Evolutionary conservation across 2,797 vertebrate genomes (phyloP).

Genomic region (Siniperca scherzeri): DNA sequence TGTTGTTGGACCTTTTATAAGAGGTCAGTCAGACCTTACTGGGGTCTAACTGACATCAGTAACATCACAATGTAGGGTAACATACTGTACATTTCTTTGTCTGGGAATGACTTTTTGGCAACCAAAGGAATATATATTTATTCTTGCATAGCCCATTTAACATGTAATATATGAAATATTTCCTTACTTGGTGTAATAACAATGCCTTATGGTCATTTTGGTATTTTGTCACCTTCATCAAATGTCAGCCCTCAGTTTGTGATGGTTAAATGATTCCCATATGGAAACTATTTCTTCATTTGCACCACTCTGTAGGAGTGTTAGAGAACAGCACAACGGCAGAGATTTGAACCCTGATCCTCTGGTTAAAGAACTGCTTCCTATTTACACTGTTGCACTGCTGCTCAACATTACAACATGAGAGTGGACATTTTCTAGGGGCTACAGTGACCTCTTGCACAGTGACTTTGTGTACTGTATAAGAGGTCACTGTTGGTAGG

Average conservation of each 20-base stretch:
- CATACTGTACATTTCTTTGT: neutral
- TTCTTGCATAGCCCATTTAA: neutral
- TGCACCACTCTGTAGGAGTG: neutral
- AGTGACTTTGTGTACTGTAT: neutral
- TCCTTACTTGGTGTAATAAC: neutral
- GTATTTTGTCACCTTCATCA: neutral
- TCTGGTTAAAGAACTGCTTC: neutral
- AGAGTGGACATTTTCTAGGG: neutral
- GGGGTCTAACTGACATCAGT: neutral
- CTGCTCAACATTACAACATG: neutral
- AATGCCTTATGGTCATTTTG: neutral
- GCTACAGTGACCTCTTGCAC: neutral
- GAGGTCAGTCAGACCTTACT: neutral
- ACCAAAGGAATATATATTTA: neutral
- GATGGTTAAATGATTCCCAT: neutral
- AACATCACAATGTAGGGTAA: neutral
- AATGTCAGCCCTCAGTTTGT: neutral
- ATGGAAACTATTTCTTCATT: neutral
- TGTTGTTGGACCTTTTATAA: neutral
- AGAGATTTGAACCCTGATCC: neutral
- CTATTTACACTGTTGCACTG: neutral
- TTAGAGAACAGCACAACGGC: neutral
- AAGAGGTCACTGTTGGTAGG: neutral
- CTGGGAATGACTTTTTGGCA: neutral
- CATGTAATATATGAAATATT: neutral